phyloP scores from a whole-genome alignment of 2,113 vertebrate species.

The Amazona guildingii region DNA sequence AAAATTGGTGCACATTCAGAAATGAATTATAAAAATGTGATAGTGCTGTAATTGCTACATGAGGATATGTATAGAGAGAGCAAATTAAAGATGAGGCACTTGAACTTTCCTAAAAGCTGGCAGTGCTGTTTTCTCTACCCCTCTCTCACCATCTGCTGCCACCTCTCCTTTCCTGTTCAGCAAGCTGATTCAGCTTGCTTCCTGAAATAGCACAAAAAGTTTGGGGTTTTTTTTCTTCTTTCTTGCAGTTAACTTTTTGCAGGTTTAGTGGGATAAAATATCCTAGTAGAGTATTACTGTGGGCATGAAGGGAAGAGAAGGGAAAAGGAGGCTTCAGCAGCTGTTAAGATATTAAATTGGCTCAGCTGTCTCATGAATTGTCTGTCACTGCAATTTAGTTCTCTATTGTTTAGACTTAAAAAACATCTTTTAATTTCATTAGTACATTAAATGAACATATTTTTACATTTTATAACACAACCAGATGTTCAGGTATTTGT shows the following conservation, averaged over 20 bases:
- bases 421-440: neutral
- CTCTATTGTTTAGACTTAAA: neutral
- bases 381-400: neutral
- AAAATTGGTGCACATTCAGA: neutral
- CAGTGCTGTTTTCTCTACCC: constrained; percentile 19
- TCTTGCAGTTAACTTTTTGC: neutral
- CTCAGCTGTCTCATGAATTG: neutral
- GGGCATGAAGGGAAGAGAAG: neutral
- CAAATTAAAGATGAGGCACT: neutral
- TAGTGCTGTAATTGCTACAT: neutral
- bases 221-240: neutral
- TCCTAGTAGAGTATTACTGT: neutral
- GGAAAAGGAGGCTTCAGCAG: neutral
- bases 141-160: constrained; percentile 5
- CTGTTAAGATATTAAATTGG: neutral
- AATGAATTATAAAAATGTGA: neutral
- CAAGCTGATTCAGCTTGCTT: neutral
- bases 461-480: constrained; percentile 41
- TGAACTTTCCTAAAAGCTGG: neutral
- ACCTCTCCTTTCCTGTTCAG: neutral
- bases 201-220: neutral
- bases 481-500: constrained; percentile 77
- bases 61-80: neutral
- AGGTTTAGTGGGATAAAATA: neutral
- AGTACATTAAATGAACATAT: neutral